A percentile compares a stretch with the other conserved stretches of the same genome.
These are phyloP conservation scores for Oxytorus armatus DNA, from an alignment of 2,888 invertebrate genomes.

Conservation along the genomic window DNA sequence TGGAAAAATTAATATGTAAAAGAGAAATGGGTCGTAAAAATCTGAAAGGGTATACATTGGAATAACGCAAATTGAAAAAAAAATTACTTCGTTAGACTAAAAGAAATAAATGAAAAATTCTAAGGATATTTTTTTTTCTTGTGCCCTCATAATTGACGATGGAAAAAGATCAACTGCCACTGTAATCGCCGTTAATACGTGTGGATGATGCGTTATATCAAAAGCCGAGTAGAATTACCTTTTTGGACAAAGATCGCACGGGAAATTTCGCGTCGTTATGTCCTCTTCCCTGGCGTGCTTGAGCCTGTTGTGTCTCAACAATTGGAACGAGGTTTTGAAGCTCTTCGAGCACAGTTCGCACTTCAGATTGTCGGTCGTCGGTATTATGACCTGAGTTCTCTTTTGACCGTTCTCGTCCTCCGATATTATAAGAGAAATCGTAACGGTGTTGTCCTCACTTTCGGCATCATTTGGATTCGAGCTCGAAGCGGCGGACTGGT, in stretches of 20 bases:
- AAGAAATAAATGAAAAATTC: too few species aligned
- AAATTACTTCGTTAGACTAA: too few species aligned
- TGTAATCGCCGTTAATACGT: background rate
- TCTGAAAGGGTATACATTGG: too few species aligned
- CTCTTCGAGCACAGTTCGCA: conserved; percentile 85
- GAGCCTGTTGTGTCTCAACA: conserved; percentile 82
- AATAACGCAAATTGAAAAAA: too few species aligned
- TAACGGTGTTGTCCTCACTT: conserved; percentile 83
- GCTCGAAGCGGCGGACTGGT: conserved; percentile 71
- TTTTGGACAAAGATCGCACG: conserved; percentile 83
- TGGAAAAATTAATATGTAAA: too few species aligned
- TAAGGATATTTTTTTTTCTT: too few species aligned
- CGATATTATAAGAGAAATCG: conserved; percentile 84
- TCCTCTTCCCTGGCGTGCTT: conserved; percentile 84
- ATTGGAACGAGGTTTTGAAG: conserved; percentile 84
- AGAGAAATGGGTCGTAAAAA: too few species aligned
- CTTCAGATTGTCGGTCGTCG: conserved; percentile 81
- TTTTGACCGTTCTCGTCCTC: conserved; percentile 84
- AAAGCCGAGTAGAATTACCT: conserved; percentile 72
- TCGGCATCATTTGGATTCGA: conserved; percentile 76
- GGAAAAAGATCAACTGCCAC: background rate
- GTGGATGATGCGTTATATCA: background rate
- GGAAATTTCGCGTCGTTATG: conserved; percentile 82
- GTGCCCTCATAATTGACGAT: too few species aligned
- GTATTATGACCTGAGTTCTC: conserved; percentile 84